Evolutionary conservation across 2,888 invertebrate species (phyloP).

Genomic region (Sphinx pinastri): DNA sequence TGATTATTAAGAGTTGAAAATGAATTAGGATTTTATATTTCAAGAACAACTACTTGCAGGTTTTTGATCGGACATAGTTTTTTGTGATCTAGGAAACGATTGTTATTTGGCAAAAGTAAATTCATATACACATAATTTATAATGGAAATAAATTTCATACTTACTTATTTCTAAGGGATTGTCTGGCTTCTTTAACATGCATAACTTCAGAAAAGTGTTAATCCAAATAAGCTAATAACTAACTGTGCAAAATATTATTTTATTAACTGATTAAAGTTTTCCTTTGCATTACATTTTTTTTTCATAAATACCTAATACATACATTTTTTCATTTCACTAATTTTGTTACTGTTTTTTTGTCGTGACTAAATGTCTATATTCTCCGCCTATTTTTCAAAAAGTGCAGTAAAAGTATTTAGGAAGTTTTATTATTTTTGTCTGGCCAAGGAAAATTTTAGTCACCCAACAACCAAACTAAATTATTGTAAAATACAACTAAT

Average conservation of each 20-base stretch:
- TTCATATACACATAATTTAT: not conserved
- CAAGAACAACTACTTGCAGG: no score
- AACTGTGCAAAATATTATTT: conserved; percentile 44
- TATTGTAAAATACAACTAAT: conserved; percentile 39
- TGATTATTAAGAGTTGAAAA: no score
- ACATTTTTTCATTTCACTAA: no score
- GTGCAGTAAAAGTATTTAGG: no score
- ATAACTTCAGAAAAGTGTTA: conserved; percentile 35
- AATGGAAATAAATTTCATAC: not conserved
- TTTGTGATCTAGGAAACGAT: not conserved
- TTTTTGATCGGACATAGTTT: not conserved
- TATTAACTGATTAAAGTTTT: conserved; percentile 22
- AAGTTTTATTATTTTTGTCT: not conserved
- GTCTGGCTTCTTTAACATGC: conserved; percentile 27
- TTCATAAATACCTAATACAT: no score
- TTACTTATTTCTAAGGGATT: conserved; percentile 1
- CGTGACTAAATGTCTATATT: no score
- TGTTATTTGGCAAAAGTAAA: not conserved
- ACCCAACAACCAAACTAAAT: conserved; percentile 29
- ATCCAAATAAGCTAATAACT: conserved; percentile 42
- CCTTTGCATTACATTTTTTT: not conserved
- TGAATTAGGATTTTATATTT: no score
- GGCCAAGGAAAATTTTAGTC: not conserved
- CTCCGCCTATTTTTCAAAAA: no score
- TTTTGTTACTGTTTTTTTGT: no score